phyloP scores from a whole-genome alignment of 1,140 invertebrate species.

The Drosophila baimaii region DNA sequence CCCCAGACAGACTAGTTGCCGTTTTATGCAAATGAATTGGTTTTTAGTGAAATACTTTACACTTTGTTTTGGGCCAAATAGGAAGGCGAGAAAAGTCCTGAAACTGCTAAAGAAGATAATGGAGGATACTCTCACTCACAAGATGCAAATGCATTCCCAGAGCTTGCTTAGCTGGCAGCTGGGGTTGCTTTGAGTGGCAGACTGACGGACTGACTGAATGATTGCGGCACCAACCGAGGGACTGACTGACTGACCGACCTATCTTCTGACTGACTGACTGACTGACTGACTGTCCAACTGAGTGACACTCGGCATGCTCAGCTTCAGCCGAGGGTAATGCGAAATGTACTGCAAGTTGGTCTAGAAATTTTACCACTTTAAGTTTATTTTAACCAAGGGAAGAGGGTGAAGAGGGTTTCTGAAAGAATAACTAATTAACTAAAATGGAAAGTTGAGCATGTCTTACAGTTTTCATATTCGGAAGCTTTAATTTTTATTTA shows the following conservation, averaged over 20 bases:
- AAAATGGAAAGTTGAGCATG: no score
- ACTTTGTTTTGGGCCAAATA: constrained; percentile 52
- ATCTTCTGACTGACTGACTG: no score
- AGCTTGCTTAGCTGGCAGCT: constrained; percentile 27
- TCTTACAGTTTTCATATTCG: background rate
- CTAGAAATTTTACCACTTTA: background rate
- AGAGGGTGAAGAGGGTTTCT: no score
- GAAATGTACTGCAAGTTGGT: background rate
- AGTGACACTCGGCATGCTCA: constrained; percentile 29
- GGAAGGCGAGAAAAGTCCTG: background rate
- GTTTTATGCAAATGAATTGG: constrained; percentile 83
- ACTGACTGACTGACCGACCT: constrained; percentile 31
- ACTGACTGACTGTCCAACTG: constrained; percentile 47
- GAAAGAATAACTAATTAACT: no score
- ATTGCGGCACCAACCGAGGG: constrained; percentile 31
- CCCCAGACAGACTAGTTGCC: constrained; percentile 50
- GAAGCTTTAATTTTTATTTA: background rate
- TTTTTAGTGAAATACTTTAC: constrained; percentile 80
- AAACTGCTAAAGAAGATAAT: background rate
- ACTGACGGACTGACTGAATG: constrained; percentile 50
- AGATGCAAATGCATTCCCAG: constrained; percentile 43
- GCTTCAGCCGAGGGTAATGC: background rate
- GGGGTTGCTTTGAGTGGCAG: constrained; percentile 55
- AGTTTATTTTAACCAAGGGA: no score
- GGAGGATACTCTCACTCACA: background rate